phyloP scores from a whole-genome alignment of 1,140 invertebrate species.

The Hydropsyche tenuis region DNA sequence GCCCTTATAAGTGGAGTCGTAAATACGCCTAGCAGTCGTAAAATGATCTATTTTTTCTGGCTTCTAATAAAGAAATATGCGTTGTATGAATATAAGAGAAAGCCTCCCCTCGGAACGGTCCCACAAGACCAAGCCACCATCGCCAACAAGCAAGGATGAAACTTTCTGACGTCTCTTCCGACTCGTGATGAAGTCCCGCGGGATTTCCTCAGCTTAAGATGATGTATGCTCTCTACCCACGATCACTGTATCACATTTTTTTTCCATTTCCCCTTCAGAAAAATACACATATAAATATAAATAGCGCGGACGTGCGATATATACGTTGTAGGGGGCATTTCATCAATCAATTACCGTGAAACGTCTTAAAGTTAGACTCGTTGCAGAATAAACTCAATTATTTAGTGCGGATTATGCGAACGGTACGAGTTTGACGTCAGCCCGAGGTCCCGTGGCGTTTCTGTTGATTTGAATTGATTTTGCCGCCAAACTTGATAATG shows the following conservation, averaged over 20 bases:
- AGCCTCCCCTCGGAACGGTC: conserved; percentile 10
- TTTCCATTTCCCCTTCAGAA: conserved; percentile 37
- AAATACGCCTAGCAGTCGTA: neutral
- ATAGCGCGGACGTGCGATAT: too few species aligned
- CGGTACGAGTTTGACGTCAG: conserved; percentile 10
- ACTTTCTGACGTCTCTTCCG: conserved; percentile 40
- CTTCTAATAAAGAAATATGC: conserved; percentile 38
- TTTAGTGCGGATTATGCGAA: neutral
- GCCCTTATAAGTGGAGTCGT: conserved; percentile 6
- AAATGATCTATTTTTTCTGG: conserved; percentile 26
- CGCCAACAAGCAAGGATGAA: conserved; percentile 40
- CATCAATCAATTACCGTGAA: conserved; percentile 19
- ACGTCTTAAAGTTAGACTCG: neutral
- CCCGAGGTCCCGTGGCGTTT: conserved; percentile 34
- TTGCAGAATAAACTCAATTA: conserved; percentile 17
- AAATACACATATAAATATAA: too few species aligned
- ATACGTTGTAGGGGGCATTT: neutral
- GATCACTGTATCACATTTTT: conserved; percentile 46
- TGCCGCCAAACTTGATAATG: conserved; percentile 40
- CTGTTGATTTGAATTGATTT: conserved; percentile 48
- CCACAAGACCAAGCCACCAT: conserved; percentile 17
- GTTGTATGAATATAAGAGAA: conserved; percentile 26
- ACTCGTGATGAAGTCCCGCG: conserved; percentile 45
- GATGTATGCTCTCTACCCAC: conserved; percentile 47
- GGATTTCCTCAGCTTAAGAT: conserved; percentile 44